Evolutionary conservation across 2,113 vertebrate genomes (phyloP).

Genomic region (Candoia aspera): DNA sequence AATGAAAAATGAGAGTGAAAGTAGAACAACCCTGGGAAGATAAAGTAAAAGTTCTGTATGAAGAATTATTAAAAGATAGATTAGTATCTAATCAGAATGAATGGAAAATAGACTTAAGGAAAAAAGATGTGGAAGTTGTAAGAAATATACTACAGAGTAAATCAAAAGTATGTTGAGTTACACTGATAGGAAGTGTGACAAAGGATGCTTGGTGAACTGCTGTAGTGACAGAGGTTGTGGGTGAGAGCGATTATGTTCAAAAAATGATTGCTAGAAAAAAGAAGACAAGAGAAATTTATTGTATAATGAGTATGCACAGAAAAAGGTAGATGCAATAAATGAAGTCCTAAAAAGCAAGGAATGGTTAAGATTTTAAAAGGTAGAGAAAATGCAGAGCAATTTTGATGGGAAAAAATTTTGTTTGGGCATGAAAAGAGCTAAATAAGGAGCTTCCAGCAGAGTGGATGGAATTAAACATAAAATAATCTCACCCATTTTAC

Average conservation of each 20-base stretch:
- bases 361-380: not conserved
- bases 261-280: not conserved
- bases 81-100: not conserved
- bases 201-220: not conserved
- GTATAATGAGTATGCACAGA: not conserved
- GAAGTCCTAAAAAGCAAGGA: not conserved
- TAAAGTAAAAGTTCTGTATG: not conserved
- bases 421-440: not conserved
- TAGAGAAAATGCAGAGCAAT: not conserved
- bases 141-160: not conserved
- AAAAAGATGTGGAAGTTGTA: not conserved
- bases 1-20: not conserved
- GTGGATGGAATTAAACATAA: not conserved
- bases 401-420: not conserved
- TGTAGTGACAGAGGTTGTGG: not conserved
- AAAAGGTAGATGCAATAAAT: not conserved
- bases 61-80: not conserved
- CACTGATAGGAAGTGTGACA: not conserved
- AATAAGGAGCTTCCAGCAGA: not conserved
- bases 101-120: not conserved
- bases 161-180: not conserved
- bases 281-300: not conserved
- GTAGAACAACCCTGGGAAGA: not conserved
- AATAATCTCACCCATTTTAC: too few species aligned
- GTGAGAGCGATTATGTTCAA: not conserved